phyloP scores from a whole-genome alignment of 1,140 invertebrate genomes.

The Cydia amplana region DNA sequence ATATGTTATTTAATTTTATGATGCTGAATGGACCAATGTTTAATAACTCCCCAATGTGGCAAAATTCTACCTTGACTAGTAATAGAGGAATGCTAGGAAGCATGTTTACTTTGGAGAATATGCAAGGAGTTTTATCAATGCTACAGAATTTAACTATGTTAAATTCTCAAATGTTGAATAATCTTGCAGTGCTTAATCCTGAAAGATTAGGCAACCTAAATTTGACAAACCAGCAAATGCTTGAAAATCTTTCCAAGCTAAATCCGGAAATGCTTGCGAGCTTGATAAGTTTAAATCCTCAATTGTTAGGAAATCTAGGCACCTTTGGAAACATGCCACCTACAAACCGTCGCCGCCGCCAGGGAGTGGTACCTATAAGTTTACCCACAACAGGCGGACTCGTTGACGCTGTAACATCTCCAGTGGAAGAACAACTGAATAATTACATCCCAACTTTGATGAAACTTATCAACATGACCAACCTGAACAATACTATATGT shows the following conservation, averaged over 20 bases:
- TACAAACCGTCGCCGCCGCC: neutral
- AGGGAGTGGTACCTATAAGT: neutral
- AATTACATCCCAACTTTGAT: neutral
- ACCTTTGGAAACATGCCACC: neutral
- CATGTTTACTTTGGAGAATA: neutral
- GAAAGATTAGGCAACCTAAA: constrained; percentile 1
- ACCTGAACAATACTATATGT: constrained; percentile 6
- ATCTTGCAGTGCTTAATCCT: neutral
- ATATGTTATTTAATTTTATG: constrained; percentile 9
- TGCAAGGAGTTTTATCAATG: constrained; percentile 14
- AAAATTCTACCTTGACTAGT: neutral
- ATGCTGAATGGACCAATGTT: neutral
- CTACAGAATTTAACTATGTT: neutral
- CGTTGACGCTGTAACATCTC: neutral
- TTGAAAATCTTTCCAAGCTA: neutral
- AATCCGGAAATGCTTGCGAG: constrained; percentile 2
- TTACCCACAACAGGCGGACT: constrained; percentile 3
- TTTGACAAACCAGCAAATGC: neutral
- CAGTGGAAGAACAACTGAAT: neutral
- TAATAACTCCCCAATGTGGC: neutral
- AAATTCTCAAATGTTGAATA: constrained; percentile 6
- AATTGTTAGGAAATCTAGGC: neutral
- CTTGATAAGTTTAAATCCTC: neutral
- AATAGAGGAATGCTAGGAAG: neutral
- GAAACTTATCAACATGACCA: constrained; percentile 16